Base-by-base conservation (phyloP, 2,888 invertebrate species). In the Eucera pruinosa region DNA sequence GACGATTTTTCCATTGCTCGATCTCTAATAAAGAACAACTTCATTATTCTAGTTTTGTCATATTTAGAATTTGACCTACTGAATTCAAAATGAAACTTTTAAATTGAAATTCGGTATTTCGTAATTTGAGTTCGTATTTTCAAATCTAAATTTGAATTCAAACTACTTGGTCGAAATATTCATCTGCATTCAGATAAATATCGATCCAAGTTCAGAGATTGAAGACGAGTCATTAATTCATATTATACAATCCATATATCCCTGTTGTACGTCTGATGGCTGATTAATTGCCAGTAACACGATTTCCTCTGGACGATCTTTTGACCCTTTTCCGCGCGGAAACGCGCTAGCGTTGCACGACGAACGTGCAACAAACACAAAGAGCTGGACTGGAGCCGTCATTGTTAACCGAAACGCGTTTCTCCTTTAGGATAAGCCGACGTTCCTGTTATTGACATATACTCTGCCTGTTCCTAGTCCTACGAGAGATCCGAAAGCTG, bases 401-500 rank as follows among this genome's bases (percentile, higher is more conserved):
- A 60, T 75, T 76, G 62, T 75, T 67, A 66, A 39, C 25, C 30
- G 39, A 47, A 52, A 45, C 57, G 57, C 33, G 41, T 43, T 45
- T 52, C 67, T 50, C 67, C 76, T 74, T 76, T 67, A 43, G 76
- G 55, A 25, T n/a, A 67, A 43, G 5, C n/a, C n/a, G 45, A 43
- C 41, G 66, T 47, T 55, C 62, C 76, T 75, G 80, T 66, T 82
- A 82, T 83, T 69, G 82, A 80, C 80, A 72, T 20, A 43, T 64
- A 66, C 72, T 54, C 61, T 57, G n/a, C n/a, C n/a, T n/a, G n/a
- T n/a, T n/a, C n/a, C n/a, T n/a, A n/a, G n/a, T n/a, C 33, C 33
- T 66, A 45, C n/a, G 47, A 13, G 2, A 23, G 54, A 36, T 13
- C 45, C 27, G 15, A 23, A 33, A 2, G 18, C 61, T 67, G 18